Percentiles rank a stretch among this genome's conserved stretches.
These are phyloP conservation scores for Hemithea aestivaria DNA, from an alignment of 2,888 invertebrate genomes.

Conservation along the genomic window DNA sequence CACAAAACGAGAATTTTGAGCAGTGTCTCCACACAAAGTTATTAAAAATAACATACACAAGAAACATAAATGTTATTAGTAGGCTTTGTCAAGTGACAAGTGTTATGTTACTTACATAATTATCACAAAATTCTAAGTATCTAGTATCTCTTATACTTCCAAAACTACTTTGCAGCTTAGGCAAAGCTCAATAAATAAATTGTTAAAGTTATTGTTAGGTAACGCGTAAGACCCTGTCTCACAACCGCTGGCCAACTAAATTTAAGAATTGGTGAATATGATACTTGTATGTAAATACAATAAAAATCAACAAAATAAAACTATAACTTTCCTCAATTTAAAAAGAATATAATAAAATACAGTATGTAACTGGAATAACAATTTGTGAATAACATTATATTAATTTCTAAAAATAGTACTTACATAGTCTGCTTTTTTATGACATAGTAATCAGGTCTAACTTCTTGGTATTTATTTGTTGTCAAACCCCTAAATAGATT, in stretches of 20 bases:
- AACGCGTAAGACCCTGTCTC: constrained; percentile 13
- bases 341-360: no score
- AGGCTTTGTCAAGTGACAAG: constrained; percentile 20
- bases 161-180: constrained; percentile 19
- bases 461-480: no score
- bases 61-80: constrained; percentile 20
- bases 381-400: no score
- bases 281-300: not conserved
- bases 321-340: no score
- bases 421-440: no score
- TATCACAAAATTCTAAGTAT: constrained; percentile 43
- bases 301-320: not conserved
- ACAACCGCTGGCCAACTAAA: constrained; percentile 15
- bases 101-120: constrained; percentile 32
- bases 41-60: no score
- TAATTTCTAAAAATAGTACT: no score
- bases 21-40: no score
- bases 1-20: constrained; percentile 24
- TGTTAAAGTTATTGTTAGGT: constrained; percentile 3
- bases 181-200: constrained; percentile 20
- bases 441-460: no score
- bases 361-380: no score
- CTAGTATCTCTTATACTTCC: constrained; percentile 13
- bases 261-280: constrained; percentile 1
- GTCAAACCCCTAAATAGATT: no score